Conservation (phyloP, 1,140 invertebrate species). For the Tetragnatha versicolor region DNA sequence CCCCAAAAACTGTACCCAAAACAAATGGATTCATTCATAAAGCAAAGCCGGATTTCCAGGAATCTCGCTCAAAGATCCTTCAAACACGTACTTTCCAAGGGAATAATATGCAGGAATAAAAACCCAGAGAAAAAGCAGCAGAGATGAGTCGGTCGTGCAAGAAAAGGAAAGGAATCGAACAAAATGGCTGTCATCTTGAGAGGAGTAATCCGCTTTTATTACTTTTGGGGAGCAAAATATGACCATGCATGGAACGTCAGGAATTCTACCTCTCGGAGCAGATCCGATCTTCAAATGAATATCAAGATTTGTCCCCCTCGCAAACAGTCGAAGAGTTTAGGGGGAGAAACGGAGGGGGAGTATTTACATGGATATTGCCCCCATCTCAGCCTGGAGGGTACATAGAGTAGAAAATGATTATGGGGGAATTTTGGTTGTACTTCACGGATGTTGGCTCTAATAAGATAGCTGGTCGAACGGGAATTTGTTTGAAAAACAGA, state of each 20-base stretch:
- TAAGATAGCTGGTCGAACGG: conserved; percentile 23
- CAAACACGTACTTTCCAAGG: too few relatives aligned
- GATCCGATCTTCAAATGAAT: conserved; percentile 45
- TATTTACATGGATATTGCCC: conserved; percentile 50
- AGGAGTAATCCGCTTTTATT: conserved; percentile 51
- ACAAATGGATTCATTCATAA: too few relatives aligned
- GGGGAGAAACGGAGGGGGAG: background rate
- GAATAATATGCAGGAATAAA: conserved; percentile 14
- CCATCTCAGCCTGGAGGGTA: background rate
- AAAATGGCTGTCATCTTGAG: conserved; percentile 50
- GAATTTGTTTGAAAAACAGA: conserved; percentile 1
- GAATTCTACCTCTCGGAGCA: conserved; percentile 27
- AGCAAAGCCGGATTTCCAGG: too few relatives aligned
- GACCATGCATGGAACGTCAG: conserved; percentile 1
- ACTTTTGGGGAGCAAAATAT: conserved; percentile 47
- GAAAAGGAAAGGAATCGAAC: background rate
- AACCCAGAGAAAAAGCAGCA: conserved; percentile 20
- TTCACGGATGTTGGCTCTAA: conserved; percentile 13
- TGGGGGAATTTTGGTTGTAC: background rate
- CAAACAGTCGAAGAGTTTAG: conserved; percentile 40
- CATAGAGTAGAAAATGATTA: conserved; percentile 22
- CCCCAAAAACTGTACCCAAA: too few relatives aligned
- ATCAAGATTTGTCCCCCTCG: conserved; percentile 37
- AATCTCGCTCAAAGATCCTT: too few relatives aligned
- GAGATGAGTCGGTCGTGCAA: background rate